Percentiles rank a stretch among this genome's conserved stretches.
phyloP scores from a whole-genome alignment of 2,888 invertebrate genomes.

The Eurytoma adleriae region DNA sequence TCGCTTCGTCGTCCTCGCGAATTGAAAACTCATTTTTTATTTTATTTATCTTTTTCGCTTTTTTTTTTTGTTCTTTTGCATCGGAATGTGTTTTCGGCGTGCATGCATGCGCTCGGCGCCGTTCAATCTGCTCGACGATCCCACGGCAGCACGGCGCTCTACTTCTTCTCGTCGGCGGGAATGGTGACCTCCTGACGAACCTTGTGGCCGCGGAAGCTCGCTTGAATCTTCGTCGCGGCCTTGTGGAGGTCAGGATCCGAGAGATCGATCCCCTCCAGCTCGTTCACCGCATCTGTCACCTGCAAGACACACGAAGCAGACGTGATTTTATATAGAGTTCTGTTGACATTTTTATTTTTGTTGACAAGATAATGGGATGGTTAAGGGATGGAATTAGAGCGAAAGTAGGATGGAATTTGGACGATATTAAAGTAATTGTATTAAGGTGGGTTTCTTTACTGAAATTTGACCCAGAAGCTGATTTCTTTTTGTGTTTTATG shows the following conservation, averaged over 20 bases:
- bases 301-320: constrained; percentile 61
- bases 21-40: constrained; percentile 24
- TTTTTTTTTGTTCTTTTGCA: background rate
- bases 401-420: too few species aligned
- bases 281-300: constrained; percentile 78
- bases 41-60: background rate
- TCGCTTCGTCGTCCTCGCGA: constrained; percentile 12
- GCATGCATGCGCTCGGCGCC: constrained; percentile 40
- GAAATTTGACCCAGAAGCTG: too few species aligned
- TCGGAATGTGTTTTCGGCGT: constrained; percentile 31
- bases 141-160: constrained; percentile 39
- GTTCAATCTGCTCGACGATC: background rate
- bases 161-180: constrained; percentile 65
- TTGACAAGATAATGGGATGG: too few species aligned
- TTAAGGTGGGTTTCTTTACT: too few species aligned
- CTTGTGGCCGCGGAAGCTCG: constrained; percentile 93
- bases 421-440: too few species aligned
- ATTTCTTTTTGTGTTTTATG: too few species aligned
- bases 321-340: too few species aligned
- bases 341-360: too few species aligned
- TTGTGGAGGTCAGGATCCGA: constrained; percentile 91
- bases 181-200: constrained; percentile 83
- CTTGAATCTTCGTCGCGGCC: constrained; percentile 94
- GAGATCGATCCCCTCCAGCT: constrained; percentile 89
- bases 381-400: too few species aligned